Evolutionary conservation across 1,140 invertebrate genomes (phyloP), one percentile per base, ranked within the genome.

Genomic region (Drosophila mauritiana): DNA sequence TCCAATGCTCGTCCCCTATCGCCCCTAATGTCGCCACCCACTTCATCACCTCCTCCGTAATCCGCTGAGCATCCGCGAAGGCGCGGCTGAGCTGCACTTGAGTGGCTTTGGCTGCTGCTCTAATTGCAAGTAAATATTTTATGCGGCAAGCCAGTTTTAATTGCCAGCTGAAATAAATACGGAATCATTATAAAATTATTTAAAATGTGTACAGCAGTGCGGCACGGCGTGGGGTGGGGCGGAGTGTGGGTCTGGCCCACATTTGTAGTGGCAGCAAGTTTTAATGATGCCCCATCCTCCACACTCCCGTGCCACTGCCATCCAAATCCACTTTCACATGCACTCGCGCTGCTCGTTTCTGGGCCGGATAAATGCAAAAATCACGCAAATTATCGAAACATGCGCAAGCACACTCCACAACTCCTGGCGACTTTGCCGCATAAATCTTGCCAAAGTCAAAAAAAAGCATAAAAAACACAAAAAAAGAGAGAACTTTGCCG

Each of bases 371-470:
- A 84, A 89, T 90, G 85, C 85, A 89, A 78, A 88, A 90, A 89
- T 89, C 85, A 90, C 84, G 84, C 85, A 89, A 89, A 89, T 89
- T 89, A 89, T 89, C 84, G 85, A 90, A 89, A 89, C 77, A 89
- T 90, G 84, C 85, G 73, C 69, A 80, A 78, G 77, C 77, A 84
- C 78, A 78, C 84, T 90, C 88, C 40, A 55, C 70, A 89, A 65
- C 80, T 80, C 58, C 61, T 40, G 46, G 34, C 76, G 83, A 88
- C 78, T 86, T 74, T 86, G 82, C 82, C 75, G 83, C 83, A 88
- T 89, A 89, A 88, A 89, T 89, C 83, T 88, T 77, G 63, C 51
- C 54, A 73, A 80, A 89, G 73, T 84, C 73, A 52, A 80, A 78
- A 70, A 70, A 68, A 52, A 13, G 15, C 10, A 25, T 52, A 59